Evolutionary conservation across 2,888 invertebrate species (phyloP).

Genomic region (Melinaea menophilus): DNA sequence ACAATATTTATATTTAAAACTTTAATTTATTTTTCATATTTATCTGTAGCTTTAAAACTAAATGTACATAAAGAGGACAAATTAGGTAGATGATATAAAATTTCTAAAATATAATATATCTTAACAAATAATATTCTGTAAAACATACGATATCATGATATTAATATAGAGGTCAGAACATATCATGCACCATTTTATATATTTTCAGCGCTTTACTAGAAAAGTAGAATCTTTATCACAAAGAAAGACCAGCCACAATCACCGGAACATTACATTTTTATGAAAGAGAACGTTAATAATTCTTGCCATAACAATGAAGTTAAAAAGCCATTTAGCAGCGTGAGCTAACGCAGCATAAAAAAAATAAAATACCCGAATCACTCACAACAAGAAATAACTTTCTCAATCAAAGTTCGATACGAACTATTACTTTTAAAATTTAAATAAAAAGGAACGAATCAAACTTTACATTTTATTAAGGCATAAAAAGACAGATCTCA

Average conservation of each 20-base stretch:
- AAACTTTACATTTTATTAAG: constrained; percentile 5
- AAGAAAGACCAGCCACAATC: constrained; percentile 19
- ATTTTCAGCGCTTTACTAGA: constrained; percentile 20
- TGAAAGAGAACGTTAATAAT: constrained; percentile 9
- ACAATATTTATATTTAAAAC: too few relatives aligned
- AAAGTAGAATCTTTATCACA: constrained; percentile 19
- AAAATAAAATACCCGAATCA: neutral
- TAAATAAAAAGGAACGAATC: neutral
- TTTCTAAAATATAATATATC: too few relatives aligned
- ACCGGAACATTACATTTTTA: constrained; percentile 12
- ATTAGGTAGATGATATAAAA: too few relatives aligned
- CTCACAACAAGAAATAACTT: neutral
- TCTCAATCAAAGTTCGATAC: too few relatives aligned
- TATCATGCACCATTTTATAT: constrained; percentile 21
- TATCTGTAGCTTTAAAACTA: too few relatives aligned
- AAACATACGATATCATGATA: too few relatives aligned
- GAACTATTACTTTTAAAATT: neutral
- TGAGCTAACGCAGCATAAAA: neutral
- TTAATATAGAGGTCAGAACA: constrained; percentile 21
- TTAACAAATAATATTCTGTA: too few relatives aligned
- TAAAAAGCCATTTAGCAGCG: constrained; percentile 10
- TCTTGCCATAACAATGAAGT: neutral
- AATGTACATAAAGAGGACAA: too few relatives aligned
- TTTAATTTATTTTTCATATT: too few relatives aligned
- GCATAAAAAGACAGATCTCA: constrained; percentile 5